Base-by-base conservation (phyloP, 2,797 vertebrate species). In the Sciurus carolinensis region DNA sequence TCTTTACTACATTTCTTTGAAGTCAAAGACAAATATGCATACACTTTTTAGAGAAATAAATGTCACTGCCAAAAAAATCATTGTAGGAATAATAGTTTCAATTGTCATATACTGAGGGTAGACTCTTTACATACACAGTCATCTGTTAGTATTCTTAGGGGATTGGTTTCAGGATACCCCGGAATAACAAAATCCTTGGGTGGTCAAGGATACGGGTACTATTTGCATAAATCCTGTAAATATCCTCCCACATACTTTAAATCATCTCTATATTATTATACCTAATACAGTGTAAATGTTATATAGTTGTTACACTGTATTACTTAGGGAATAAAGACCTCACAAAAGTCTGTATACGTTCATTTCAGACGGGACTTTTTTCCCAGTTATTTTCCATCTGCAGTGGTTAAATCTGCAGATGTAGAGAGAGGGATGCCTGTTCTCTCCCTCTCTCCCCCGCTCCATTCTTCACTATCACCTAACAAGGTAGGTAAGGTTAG, bases 401-500 rank as follows among this genome's bases (percentile, higher is more conserved):
- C 7, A 1, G 26, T 9, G 24, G 22, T 28, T 13, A 7, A 28
- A 59, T 80, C 54, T 59, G 77, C 20, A 59, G 54, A 4, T 9
- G 2, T 1, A 10, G 36, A 79, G 30, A 50, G 64, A 54, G n/a
- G 42, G 52, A 59, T 26, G 11, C 33, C 52, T 64, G 36, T 44
- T 14, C n/a, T 17, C 22, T 18, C 9, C 33, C n/a, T 33, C 22
- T 11, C 26, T 52, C 52, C 15, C 52, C 13, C 52, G 14, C 52
- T 47, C 30, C 26, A 26, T 9, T 52, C 33, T 33, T 42, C 26
- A 1, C 36, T 5, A 11, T 42, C 47, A 13, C 14, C 22, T 15
- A 7, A 33, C 0, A 18, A 14, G 47, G 26, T 0, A 0, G 1
- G 26, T 10, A 17, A 0, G 9, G 20, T 22, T 10, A 2, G 62